Base-by-base conservation (phyloP, 2,113 vertebrate genomes). In the Xiphophorus maculatus region DNA sequence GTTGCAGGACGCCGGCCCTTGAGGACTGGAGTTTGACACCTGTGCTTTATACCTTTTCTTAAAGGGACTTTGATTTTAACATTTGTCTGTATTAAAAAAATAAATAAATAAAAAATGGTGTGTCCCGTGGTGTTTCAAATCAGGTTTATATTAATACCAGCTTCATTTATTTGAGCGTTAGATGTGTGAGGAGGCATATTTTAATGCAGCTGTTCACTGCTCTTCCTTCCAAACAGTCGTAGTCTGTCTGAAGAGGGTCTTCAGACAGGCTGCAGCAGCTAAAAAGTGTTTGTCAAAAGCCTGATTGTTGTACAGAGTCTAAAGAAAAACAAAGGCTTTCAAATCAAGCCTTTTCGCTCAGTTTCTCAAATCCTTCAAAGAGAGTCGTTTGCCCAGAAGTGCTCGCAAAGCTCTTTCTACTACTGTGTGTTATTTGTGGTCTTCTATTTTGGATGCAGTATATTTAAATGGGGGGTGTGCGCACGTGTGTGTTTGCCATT, bases 361-460 rank as follows among this genome's bases (percentile, higher is more conserved):
- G 25, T 58, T 9, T 58, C 51, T 58, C 5, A 25, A 25, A 19
- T 51, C 6, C 44, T 48, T 15, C 14, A 48, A 48, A 17, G 51
- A 42, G 76, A 72, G 63, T 35, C 66, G 69, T 44, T 3, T 12
- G 17, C 5, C 44, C 44, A 69, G 62, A 82, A 85, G 80, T 69
- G 68, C 82, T 69, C 74, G 81, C 81, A 67, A 4, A 79, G 40
- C 81, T 71, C 73, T 72, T 80, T 89, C 76, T 86, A 85, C 82
- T 76, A 79, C 82, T 29, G 28, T 10, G 66, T 78, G 74, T 85
- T 88, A 87, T 90, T 89, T 88, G 83, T n/a, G 80, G 73, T 76
- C 82, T 75, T 84, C 90, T 91, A 91, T 91, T 91, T 89, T 87
- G 66, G 87, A 91, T 88, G 87, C 71, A 44, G 72, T 80, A 88